Base-by-base conservation (phyloP, 2,888 invertebrate species). In the Tetragnatha montana region DNA sequence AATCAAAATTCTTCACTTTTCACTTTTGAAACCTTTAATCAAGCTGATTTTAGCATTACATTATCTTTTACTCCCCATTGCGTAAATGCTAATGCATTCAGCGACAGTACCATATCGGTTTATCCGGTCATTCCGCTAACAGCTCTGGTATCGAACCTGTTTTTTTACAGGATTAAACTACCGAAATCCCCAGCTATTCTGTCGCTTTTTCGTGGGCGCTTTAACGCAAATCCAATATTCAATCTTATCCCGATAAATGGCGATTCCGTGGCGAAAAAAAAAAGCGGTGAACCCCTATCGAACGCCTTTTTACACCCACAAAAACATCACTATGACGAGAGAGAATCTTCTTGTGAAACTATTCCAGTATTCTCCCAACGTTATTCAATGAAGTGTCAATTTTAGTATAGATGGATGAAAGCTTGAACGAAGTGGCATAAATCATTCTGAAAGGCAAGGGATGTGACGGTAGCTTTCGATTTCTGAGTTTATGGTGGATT, bases 341-440 rank as follows among this genome's bases (percentile, higher is more conserved):
- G 19, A 14, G 74, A 60, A 21, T 35, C 21, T 12, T 19, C n/a
- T 19, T 73, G n/a, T n/a, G 73, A 22, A 73, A 19, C 73, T 22
- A 82, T 82, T 82, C 82, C 17, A 35, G n/a, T 74, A 50, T 82
- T 60, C n/a, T 50, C 22, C 73, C 21, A 81, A 47, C 47, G 81
- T 81, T 81, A 81, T 70, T 51, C 82, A 78, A 74, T 82, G 87
- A 88, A 82, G 82, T 82, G 81, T 88, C 87, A 88, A 88, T 88
- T 88, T 88, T 88, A 22, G 47, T 50, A 51, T 47, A 88, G 87
- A 88, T 81, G 81, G 87, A 88, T 88, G 82, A 60, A 75, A 88
- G 49, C 76, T 82, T 68, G 50, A 82, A 88, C 78, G 81, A 75
- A 82, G 70, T 82, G 81, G 76, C 82, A 88, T 88, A 82, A 88